Conservation (phyloP, 2,888 invertebrate species). For the Drosophila falleni region DNA sequence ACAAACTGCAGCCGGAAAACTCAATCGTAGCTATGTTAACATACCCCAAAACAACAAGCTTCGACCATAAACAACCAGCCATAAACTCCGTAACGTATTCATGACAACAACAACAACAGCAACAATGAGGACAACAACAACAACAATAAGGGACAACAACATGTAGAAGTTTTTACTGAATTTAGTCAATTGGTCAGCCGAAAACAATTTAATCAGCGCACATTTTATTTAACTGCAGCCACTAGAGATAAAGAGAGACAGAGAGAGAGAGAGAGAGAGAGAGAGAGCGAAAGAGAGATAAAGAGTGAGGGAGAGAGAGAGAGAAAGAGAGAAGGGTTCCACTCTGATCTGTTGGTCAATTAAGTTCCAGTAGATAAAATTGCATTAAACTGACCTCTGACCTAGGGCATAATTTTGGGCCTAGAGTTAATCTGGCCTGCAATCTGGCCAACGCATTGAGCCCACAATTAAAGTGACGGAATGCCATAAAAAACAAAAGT, state of each 20-base stretch:
- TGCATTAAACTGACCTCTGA: conserved; percentile 62
- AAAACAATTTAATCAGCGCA: conserved; percentile 70
- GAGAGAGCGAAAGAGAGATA: no score
- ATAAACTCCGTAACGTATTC: conserved; percentile 59
- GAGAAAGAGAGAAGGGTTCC: not conserved
- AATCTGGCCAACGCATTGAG: conserved; percentile 34
- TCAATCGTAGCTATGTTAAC: conserved; percentile 30
- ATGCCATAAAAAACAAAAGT: conserved; percentile 43
- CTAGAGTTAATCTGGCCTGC: conserved; percentile 45
- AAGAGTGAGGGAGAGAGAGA: not conserved
- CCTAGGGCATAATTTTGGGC: conserved; percentile 41
- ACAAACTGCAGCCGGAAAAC: conserved; percentile 59
- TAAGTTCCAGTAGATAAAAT: conserved; percentile 74
- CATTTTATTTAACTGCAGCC: conserved; percentile 53
- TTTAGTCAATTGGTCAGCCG: conserved; percentile 71
- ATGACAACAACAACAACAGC: conserved; percentile 12
- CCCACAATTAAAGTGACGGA: conserved; percentile 50
- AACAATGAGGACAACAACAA: not conserved
- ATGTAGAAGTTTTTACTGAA: conserved; percentile 36
- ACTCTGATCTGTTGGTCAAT: conserved; percentile 53
- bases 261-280: no score
- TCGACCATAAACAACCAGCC: conserved; percentile 60
- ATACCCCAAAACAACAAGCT: conserved; percentile 20
- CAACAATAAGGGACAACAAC: conserved; percentile 15
- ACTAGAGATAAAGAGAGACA: not conserved